Conservation (phyloP, 2,888 invertebrate genomes). For the Pandemis heparana region DNA sequence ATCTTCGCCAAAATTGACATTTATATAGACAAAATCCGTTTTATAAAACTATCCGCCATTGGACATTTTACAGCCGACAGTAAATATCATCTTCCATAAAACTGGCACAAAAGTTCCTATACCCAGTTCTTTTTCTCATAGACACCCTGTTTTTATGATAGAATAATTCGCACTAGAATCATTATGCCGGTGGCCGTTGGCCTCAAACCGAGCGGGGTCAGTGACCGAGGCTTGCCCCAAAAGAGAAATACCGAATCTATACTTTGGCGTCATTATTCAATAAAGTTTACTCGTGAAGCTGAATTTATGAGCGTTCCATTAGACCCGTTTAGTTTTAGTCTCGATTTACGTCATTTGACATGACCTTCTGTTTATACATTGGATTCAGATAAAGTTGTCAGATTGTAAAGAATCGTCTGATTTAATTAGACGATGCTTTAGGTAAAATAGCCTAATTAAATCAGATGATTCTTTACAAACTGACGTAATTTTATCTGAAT, state of each 20-base stretch:
- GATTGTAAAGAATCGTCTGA: too few species aligned
- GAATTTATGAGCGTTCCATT: conserved; percentile 32
- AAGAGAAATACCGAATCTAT: conserved; percentile 46
- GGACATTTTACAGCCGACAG: not conserved
- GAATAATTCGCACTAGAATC: conserved; percentile 59
- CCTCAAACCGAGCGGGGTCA: conserved; percentile 55
- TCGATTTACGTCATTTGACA: not conserved
- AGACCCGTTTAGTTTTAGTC: conserved; percentile 22
- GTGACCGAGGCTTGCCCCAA: conserved; percentile 60
- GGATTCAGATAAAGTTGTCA: not conserved
- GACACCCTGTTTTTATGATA: conserved; percentile 42
- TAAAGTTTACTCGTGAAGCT: conserved; percentile 31
- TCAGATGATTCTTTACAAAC: too few species aligned
- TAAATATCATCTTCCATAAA: conserved; percentile 9
- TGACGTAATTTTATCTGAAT: too few species aligned
- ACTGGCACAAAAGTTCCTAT: conserved; percentile 5
- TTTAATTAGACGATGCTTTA: too few species aligned
- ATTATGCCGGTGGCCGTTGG: conserved; percentile 56
- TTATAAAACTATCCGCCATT: not conserved
- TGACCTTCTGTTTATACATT: not conserved
- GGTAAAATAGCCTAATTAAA: too few species aligned
- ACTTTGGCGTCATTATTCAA: conserved; percentile 37
- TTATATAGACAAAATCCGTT: not conserved
- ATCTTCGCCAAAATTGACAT: not conserved
- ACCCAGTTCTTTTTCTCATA: conserved; percentile 13